Evolutionary conservation across 2,888 invertebrate species (phyloP), one percentile per base, ranked within the genome.

Genomic region (Nomada flava): DNA sequence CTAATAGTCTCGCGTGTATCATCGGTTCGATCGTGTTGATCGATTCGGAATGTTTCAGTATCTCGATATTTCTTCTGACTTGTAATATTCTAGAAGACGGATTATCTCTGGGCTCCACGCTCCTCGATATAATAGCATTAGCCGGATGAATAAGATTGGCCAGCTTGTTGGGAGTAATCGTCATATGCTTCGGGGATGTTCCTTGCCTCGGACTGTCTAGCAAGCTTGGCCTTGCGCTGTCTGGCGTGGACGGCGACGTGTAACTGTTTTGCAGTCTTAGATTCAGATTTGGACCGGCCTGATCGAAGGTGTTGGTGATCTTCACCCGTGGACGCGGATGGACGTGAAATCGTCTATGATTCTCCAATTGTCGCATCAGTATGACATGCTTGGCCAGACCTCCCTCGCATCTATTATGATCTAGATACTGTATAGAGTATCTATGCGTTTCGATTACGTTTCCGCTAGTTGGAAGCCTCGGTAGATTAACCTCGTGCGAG

Each of bases 131-230:
- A 9, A 72, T 13, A 7, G 20, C 7, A 1, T 50, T 44, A 0
- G 87, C 87, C 4, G 82, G 52, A 52, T 88, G 84, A 36, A 86
- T 77, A 15, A 92, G 62, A 74, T 84, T 91, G 0, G 91, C 89
- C 11, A 92, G 75, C 63, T 84, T 89, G 71, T 93, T 93, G 4
- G 91, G 76, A 1, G 91, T 93, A 53, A 92, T 91, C 2, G 89
- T 91, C 44, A 92, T 82, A 15, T 86, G 88, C 18, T 76, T 89
- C 0, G 86, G 85, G 0, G 91, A 87, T 2, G 78, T 47, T 50
- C 76, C 88, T 23, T 85, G 87, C n/a, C 74, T 82, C 0, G 89
- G 80, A 50, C 76, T 88, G 3, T 80, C 77, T n/a, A 85, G 73
- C 0, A 69, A 60, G 4, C 62, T 85, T 5, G 72, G 69, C 23